These are phyloP conservation scores for Orthosia gracilis DNA, from an alignment of 2,888 invertebrate genomes.

Conservation along the genomic window DNA sequence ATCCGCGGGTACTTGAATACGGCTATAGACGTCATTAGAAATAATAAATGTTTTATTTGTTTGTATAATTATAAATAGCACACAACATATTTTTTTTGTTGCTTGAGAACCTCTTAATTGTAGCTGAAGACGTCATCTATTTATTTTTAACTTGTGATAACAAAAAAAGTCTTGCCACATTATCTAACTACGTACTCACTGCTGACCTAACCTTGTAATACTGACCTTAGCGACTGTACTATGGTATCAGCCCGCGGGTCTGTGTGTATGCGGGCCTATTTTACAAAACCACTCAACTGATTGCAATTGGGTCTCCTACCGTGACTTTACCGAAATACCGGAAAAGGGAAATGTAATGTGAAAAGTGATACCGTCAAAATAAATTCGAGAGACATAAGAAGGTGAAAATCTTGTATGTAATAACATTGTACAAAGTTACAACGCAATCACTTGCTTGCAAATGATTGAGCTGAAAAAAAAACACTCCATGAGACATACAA, in stretches of 20 bases:
- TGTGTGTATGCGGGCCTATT: constrained; percentile 38
- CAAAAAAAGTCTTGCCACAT: constrained; percentile 31
- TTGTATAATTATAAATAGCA: constrained; percentile 4
- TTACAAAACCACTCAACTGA: constrained; percentile 48
- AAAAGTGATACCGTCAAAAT: neutral
- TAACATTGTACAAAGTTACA: too few species aligned
- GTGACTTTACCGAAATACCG: constrained; percentile 19
- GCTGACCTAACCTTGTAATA: constrained; percentile 61
- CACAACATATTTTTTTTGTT: constrained; percentile 25
- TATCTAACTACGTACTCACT: constrained; percentile 14
- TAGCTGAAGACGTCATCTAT: constrained; percentile 32
- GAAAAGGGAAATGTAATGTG: constrained; percentile 10
- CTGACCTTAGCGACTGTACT: constrained; percentile 47
- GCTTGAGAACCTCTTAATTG: constrained; percentile 17
- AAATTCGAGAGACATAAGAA: neutral
- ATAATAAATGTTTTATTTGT: constrained; percentile 43
- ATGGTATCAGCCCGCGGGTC: constrained; percentile 27
- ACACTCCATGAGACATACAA: too few species aligned
- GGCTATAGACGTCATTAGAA: constrained; percentile 24
- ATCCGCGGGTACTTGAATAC: constrained; percentile 23
- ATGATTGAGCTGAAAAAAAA: too few species aligned
- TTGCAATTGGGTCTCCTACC: constrained; percentile 27
- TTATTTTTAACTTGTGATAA: constrained; percentile 37
- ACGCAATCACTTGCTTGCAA: too few species aligned
- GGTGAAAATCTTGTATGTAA: too few species aligned